Base-by-base conservation (phyloP, 2,888 invertebrate species). In the Erynnis tages region DNA sequence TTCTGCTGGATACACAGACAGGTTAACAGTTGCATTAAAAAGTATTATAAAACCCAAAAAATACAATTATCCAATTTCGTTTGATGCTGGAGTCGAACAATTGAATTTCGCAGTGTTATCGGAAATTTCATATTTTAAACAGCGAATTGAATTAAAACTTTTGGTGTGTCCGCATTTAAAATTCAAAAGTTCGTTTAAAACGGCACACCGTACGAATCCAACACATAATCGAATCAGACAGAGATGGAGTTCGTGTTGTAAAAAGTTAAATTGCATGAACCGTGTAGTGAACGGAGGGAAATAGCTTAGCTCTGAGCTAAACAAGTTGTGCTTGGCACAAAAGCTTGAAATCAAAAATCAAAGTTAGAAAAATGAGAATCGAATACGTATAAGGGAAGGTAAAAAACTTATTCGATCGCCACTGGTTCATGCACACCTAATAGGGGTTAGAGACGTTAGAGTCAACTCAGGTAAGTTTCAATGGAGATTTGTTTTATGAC, bases 241-340 rank as follows among this genome's bases (percentile, higher is more conserved):
- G 21, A 38, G 47, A 38, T 21, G 19, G 38, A 37, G 37, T 38
- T 47, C 2, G n/a, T 19, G 14, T 37, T 19, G 14, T 37, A 47
- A 47, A 45, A 47, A 44, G 37, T 38, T 47, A 47, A 43, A 47
- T 47, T 47, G 47, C 19, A 47, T 29, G 19, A 38, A 37, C 13
- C 29, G 27, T 29, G 41, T 16, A 29, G 6, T 7, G 7, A 17
- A 41, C 16, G 17, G 16, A 16, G 16, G 8, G 5, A 21, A 21
- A 21, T 21, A 21, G 21, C 21, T 21, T 21, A 5, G 21, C 4
- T 13, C 13, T 4, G 16, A 34, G 34, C 16, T 16, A 34, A 16
- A 14, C 13, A 30, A 30, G 30, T 1, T 13, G 1, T 30, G 4
- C 10, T 5, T 16, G 16, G n/a, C 21, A 21, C 21, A 21, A 21